Percentiles rank a stretch among this genome's conserved stretches.
phyloP scores from a whole-genome alignment of 2,888 invertebrate genomes.

The Metellina segmentata region DNA sequence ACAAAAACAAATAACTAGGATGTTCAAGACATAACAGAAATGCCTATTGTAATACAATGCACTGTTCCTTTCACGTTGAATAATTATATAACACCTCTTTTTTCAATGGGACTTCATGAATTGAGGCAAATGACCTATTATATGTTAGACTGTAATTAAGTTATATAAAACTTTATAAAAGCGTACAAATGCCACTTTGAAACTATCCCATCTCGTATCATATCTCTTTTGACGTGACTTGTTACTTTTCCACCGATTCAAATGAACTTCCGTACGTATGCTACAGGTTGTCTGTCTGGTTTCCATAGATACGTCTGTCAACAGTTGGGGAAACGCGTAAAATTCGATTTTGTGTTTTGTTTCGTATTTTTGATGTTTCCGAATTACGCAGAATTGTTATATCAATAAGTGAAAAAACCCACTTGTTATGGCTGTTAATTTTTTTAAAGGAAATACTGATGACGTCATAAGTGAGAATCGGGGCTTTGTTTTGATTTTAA shows the following conservation, averaged over 20 bases:
- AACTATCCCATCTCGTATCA: neutral
- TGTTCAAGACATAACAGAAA: too few relatives aligned
- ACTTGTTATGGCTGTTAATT: neutral
- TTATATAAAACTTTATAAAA: neutral
- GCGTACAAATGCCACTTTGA: neutral
- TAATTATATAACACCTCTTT: too few relatives aligned
- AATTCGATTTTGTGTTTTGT: constrained; percentile 58
- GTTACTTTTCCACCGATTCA: neutral
- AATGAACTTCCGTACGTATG: neutral
- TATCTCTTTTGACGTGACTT: constrained; percentile 1
- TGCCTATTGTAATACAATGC: too few relatives aligned
- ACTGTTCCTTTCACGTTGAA: too few relatives aligned
- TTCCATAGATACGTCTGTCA: constrained; percentile 55
- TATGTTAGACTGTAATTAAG: neutral
- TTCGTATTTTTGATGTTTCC: neutral
- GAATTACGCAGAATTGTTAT: neutral
- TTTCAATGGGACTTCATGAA: neutral
- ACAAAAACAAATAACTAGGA: too few relatives aligned
- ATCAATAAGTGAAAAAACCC: neutral
- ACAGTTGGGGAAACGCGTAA: constrained; percentile 61
- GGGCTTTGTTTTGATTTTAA: too few relatives aligned
- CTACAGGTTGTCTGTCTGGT: constrained; percentile 71
- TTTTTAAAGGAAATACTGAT: too few relatives aligned
- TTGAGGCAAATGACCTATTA: neutral
- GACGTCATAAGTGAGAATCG: too few relatives aligned